These are phyloP conservation scores for Pelecanoides urinatrix DNA, from an alignment of 2,113 vertebrate species.

Conservation along the genomic window DNA sequence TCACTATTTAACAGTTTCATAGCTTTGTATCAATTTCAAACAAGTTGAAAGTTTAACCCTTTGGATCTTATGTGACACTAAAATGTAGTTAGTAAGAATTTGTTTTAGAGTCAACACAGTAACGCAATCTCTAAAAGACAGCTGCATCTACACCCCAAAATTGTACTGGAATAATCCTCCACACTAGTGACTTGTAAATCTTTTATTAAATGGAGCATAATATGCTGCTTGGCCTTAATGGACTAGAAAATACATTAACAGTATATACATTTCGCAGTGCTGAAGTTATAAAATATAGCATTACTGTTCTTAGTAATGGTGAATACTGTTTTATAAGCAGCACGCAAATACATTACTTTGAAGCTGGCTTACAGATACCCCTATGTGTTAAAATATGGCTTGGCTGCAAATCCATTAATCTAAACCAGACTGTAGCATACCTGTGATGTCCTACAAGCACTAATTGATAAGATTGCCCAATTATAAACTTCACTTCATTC, in stretches of 20 bases:
- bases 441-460: constrained; percentile 59
- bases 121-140: background rate
- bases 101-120: background rate
- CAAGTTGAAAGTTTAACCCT: background rate
- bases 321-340: background rate
- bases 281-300: background rate
- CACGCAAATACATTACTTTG: background rate
- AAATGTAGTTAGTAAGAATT: background rate
- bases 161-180: background rate
- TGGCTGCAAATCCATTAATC: constrained; percentile 52
- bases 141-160: background rate
- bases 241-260: background rate
- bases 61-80: background rate
- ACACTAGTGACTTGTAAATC: background rate
- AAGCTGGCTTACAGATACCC: background rate
- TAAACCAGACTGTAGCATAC: constrained; percentile 55
- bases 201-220: background rate
- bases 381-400: background rate
- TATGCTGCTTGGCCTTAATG: background rate
- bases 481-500: constrained; percentile 71
- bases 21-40: background rate
- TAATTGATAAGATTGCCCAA: constrained; percentile 69
- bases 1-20: background rate
- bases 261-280: background rate
- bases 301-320: background rate